Percentiles rank a stretch among this genome's conserved stretches.
These are phyloP conservation scores for Amiota minor DNA, from an alignment of 2,888 invertebrate genomes.

Conservation along the genomic window DNA sequence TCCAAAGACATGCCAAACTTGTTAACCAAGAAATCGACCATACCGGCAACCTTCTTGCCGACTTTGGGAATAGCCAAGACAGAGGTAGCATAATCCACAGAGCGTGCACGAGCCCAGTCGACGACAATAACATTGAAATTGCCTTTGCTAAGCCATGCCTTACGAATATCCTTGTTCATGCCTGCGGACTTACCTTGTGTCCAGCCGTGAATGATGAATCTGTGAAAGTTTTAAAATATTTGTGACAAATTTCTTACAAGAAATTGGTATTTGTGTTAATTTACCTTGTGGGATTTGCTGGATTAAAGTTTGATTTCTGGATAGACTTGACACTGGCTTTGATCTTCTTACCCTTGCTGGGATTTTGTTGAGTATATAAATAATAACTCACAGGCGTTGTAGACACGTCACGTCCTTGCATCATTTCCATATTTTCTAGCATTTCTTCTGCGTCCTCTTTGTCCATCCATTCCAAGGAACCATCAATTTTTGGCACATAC, in stretches of 20 bases:
- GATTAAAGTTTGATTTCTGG: constrained; percentile 51
- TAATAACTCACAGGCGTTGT: constrained; percentile 54
- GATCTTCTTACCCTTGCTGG: constrained; percentile 51
- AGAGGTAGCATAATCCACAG: constrained; percentile 76
- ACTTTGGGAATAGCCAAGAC: constrained; percentile 71
- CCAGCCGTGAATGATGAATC: constrained; percentile 76
- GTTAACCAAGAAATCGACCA: constrained; percentile 73
- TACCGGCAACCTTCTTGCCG: constrained; percentile 60
- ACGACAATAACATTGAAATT: constrained; percentile 78
- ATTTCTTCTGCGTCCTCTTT: constrained; percentile 51
- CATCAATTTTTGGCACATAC: constrained; percentile 58
- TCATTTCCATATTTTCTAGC: constrained; percentile 43
- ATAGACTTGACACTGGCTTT: constrained; percentile 46
- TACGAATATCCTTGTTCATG: constrained; percentile 60
- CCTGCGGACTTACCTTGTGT: constrained; percentile 72
- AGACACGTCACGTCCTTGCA: constrained; percentile 42
- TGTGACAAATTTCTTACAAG: background rate
- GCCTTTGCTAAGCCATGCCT: constrained; percentile 76
- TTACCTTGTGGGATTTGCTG: constrained; percentile 52
- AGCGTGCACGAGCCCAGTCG: constrained; percentile 77
- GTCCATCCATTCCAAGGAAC: constrained; percentile 54
- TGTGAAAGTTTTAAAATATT: constrained; percentile 28
- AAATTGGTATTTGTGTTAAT: background rate
- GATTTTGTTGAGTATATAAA: constrained; percentile 61
- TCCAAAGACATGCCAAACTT: constrained; percentile 74